A percentile compares a stretch with the other conserved stretches of the same genome.
Conservation (phyloP, 2,888 invertebrate genomes). For the Tinea semifulvella region DNA sequence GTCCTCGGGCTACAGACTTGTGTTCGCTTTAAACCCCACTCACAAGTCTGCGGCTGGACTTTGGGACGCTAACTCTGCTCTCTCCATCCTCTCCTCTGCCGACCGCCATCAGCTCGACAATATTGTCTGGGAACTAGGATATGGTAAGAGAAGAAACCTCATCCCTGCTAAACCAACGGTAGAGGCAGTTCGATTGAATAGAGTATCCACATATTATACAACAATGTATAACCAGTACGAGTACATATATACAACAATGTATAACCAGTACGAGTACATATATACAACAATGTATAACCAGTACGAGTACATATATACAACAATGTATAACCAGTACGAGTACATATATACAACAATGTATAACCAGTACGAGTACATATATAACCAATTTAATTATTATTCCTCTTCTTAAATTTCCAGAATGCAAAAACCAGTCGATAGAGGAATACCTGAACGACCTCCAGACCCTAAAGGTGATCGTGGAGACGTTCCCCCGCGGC, state of each 20-base stretch:
- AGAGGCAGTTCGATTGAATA: no score
- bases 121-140: slow-evolving; percentile 78
- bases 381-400: not conserved
- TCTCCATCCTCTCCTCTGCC: slow-evolving; percentile 73
- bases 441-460: slow-evolving; percentile 70
- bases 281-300: no score
- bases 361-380: not conserved
- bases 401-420: slow-evolving; percentile 33
- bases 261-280: no score
- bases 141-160: no score
- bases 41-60: slow-evolving; percentile 50
- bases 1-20: slow-evolving; percentile 68
- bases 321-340: no score
- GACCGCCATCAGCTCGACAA: slow-evolving; percentile 69
- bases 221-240: no score
- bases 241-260: no score
- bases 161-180: no score
- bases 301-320: no score
- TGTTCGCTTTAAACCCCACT: slow-evolving; percentile 73
- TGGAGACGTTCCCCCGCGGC: slow-evolving; percentile 69
- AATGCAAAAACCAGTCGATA: slow-evolving; percentile 59
- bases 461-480: slow-evolving; percentile 69
- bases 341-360: no score
- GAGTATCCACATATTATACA: no score
- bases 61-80: slow-evolving; percentile 76